Conservation (phyloP, 2,797 vertebrate species). For the Allenopithecus nigroviridis region DNA sequence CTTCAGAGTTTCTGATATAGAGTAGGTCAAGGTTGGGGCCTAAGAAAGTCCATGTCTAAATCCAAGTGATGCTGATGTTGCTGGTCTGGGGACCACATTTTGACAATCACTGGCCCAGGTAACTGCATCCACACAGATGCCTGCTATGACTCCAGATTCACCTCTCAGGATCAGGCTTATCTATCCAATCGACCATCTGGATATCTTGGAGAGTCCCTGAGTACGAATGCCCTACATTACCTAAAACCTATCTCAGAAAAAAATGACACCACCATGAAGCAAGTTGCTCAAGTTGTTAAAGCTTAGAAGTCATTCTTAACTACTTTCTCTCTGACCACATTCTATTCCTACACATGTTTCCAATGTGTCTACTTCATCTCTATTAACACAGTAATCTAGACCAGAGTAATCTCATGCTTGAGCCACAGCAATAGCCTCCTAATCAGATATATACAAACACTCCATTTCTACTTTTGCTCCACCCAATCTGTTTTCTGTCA, state of each 20-base stretch:
- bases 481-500: background rate
- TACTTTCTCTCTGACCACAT: background rate
- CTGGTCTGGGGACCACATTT: background rate
- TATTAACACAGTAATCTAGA: background rate
- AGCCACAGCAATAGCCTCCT: background rate
- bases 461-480: background rate
- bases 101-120: background rate
- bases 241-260: background rate
- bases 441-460: background rate
- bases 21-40: background rate
- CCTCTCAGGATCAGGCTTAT: background rate
- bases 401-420: background rate
- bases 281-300: background rate
- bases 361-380: background rate
- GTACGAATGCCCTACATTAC: background rate
- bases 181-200: background rate
- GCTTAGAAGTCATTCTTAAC: background rate
- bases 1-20: background rate
- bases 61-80: background rate
- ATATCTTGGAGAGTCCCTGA: background rate
- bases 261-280: background rate
- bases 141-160: background rate
- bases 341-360: background rate
- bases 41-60: background rate
- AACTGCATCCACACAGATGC: background rate